Evolutionary conservation across 2,888 invertebrate species (phyloP).

Genomic region (Plebejus anna): DNA sequence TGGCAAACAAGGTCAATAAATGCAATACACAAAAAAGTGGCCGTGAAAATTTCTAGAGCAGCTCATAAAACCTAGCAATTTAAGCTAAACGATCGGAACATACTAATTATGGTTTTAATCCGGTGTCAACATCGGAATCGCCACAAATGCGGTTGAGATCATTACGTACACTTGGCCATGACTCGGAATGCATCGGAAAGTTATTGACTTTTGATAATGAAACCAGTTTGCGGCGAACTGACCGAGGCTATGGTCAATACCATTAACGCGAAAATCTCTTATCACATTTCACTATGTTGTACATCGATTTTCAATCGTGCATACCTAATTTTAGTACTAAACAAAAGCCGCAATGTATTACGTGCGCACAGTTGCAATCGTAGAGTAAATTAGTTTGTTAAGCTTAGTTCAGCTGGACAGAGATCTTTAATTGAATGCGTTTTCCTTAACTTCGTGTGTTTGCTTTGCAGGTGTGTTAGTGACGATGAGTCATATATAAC

Average conservation of each 20-base stretch:
- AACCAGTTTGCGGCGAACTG: slow-evolving; percentile 74
- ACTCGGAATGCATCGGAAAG: slow-evolving; percentile 76
- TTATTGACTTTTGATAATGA: slow-evolving; percentile 80
- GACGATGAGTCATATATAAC: no score
- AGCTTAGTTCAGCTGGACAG: background rate
- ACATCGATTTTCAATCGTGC: background rate
- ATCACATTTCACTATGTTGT: slow-evolving; percentile 36
- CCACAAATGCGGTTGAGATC: slow-evolving; percentile 45
- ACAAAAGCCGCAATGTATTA: background rate
- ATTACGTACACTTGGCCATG: slow-evolving; percentile 69
- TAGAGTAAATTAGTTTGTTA: background rate
- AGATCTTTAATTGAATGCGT: background rate
- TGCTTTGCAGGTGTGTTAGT: background rate
- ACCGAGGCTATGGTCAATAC: slow-evolving; percentile 70
- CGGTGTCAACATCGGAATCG: slow-evolving; percentile 31
- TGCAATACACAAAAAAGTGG: background rate
- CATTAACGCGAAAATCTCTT: slow-evolving; percentile 40
- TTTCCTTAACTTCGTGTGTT: background rate
- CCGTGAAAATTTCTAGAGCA: slow-evolving; percentile 8
- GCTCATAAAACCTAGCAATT: background rate
- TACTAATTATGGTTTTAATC: slow-evolving; percentile 10
- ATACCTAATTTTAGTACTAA: background rate
- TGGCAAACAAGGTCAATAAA: no score
- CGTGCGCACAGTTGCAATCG: background rate
- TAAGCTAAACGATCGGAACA: background rate